These are phyloP conservation scores for Heliocidaris tuberculata DNA, from an alignment of 35 echinoderm and acorn worm genomes.

Conservation along the genomic window DNA sequence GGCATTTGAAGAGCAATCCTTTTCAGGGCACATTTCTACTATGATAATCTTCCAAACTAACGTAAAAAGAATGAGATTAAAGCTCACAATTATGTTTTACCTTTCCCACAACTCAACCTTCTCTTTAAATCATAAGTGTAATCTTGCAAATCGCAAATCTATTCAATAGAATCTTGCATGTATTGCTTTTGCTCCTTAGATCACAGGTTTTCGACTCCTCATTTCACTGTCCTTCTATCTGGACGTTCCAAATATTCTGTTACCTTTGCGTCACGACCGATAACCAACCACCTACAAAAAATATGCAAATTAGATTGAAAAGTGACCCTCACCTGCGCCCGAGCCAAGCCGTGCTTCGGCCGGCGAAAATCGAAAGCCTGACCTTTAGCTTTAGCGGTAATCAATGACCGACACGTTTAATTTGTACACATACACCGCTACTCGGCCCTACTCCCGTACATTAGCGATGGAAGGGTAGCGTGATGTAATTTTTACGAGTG, in stretches of 20 bases:
- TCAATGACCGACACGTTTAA: not conserved
- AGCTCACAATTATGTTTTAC: too few species aligned
- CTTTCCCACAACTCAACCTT: too few species aligned
- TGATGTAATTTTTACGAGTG: not conserved
- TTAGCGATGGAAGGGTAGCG: not conserved
- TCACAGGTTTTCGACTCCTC: not conserved
- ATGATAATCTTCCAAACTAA: too few species aligned
- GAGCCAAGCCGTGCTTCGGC: not conserved
- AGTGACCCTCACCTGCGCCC: not conserved
- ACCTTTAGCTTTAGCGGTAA: not conserved
- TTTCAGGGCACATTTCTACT: too few species aligned
- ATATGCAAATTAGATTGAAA: not conserved
- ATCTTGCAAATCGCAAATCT: too few species aligned
- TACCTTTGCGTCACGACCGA: not conserved
- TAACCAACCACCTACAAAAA: not conserved
- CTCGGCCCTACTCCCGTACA: not conserved
- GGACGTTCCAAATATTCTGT: not conserved
- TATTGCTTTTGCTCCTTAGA: not conserved
- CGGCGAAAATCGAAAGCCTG: not conserved
- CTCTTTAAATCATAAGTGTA: too few species aligned
- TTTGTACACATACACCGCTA: slow-evolving; percentile 2
- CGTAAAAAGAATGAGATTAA: too few species aligned
- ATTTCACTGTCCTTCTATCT: not conserved
- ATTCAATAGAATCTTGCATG: not conserved
- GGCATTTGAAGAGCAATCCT: too few species aligned